phyloP scores from a whole-genome alignment of 2,797 vertebrate genomes.

The Xenentodon cancila region DNA sequence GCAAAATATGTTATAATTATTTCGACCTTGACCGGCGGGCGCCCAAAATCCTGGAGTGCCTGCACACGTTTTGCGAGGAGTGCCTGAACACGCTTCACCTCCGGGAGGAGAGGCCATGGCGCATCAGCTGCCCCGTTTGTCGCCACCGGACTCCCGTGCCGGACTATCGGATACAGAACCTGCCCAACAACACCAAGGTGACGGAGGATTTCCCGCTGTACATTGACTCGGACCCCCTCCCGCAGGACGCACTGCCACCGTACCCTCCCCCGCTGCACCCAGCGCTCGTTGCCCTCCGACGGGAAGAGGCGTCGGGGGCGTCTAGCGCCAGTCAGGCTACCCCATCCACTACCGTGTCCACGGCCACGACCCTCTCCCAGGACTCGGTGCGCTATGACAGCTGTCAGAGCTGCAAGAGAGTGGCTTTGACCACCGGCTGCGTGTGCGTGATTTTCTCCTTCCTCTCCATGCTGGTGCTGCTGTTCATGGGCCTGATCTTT shows the following conservation, averaged over 20 bases:
- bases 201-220: constrained; percentile 90
- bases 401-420: constrained; percentile 91
- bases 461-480: constrained; percentile 93
- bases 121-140: constrained; percentile 90
- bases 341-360: constrained; percentile 82
- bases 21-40: constrained; percentile 93
- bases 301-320: constrained; percentile 76
- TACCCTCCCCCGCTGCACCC: constrained; percentile 83
- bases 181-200: constrained; percentile 94
- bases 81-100: constrained; percentile 92
- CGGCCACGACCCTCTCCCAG: constrained; percentile 84
- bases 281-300: constrained; percentile 77
- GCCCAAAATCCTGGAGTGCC: constrained; percentile 92
- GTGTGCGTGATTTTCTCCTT: constrained; percentile 95
- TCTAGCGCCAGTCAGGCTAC: constrained; percentile 71
- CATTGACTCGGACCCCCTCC: constrained; percentile 88
- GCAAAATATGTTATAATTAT: constrained; percentile 97
- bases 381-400: constrained; percentile 87
- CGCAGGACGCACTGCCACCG: constrained; percentile 88
- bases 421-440: constrained; percentile 92
- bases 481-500: constrained; percentile 95
- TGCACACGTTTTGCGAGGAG: constrained; percentile 97
- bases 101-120: constrained; percentile 86
- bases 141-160: constrained; percentile 93
- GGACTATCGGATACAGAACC: constrained; percentile 88